A percentile compares a stretch with the other conserved stretches of the same genome.
phyloP scores from a whole-genome alignment of 2,888 invertebrate genomes.

The Pseudococcus jackbeardsleyi region DNA sequence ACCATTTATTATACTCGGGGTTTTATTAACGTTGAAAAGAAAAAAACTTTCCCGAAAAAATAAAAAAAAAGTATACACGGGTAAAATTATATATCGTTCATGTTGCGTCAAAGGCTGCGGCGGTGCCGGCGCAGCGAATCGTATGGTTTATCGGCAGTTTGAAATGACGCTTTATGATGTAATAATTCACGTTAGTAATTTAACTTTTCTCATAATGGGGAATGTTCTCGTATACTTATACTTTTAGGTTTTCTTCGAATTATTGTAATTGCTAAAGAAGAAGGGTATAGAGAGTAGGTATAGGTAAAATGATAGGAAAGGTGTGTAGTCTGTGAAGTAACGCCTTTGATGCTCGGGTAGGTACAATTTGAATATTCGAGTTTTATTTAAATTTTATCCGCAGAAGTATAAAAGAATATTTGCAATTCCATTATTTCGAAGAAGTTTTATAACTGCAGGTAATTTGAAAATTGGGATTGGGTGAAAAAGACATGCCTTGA shows the following conservation, averaged over 20 bases:
- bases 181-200: constrained; percentile 53
- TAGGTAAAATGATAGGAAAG: background rate
- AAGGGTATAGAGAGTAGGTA: background rate
- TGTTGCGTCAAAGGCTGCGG: constrained; percentile 9
- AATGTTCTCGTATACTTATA: background rate
- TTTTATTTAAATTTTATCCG: too few species aligned
- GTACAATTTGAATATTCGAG: too few species aligned
- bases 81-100: constrained; percentile 42
- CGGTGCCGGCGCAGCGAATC: background rate
- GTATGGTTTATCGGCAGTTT: constrained; percentile 9
- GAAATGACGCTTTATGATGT: constrained; percentile 51
- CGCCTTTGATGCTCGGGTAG: too few species aligned
- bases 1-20: constrained; percentile 43
- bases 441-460: too few species aligned
- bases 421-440: too few species aligned
- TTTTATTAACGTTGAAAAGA: constrained; percentile 36
- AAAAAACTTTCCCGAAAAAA: background rate
- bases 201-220: constrained; percentile 47
- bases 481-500: too few species aligned
- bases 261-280: background rate
- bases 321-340: background rate
- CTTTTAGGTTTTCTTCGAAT: background rate
- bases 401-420: too few species aligned
- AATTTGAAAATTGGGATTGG: too few species aligned
- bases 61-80: constrained; percentile 25